These are phyloP conservation scores for Argentina silus DNA, from an alignment of 2,797 vertebrate genomes.

Conservation along the genomic window DNA sequence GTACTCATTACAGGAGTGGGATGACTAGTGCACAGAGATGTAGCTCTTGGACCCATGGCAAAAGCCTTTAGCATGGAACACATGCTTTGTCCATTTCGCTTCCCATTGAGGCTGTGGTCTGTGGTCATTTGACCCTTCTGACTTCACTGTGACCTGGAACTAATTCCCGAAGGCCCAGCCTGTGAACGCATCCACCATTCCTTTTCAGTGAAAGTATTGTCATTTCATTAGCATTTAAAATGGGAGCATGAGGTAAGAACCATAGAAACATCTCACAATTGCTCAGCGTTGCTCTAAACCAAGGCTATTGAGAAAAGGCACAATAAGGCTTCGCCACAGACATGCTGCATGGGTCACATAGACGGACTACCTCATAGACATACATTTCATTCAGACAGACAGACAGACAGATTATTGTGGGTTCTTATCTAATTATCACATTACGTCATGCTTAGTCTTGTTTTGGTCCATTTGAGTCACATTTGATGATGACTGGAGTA, in stretches of 20 bases:
- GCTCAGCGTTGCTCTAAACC: too few species aligned
- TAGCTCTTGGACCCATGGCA: background rate
- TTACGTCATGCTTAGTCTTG: background rate
- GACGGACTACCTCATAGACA: background rate
- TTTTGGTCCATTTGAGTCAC: background rate
- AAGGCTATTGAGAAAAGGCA: slow-evolving; percentile 1
- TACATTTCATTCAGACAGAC: background rate
- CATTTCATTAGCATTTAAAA: slow-evolving; percentile 45
- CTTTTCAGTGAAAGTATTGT: slow-evolving; percentile 31
- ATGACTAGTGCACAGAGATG: background rate
- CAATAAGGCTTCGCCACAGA: slow-evolving; percentile 6
- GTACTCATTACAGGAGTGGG: background rate
- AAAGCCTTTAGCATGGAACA: background rate
- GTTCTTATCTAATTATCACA: background rate
- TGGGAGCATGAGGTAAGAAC: background rate
- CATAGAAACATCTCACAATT: background rate
- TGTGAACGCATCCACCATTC: background rate
- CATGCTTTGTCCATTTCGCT: background rate
- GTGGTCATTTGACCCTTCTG: slow-evolving; percentile 13
- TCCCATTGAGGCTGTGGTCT: background rate
- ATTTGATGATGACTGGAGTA: background rate
- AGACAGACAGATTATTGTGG: background rate
- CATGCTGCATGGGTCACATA: background rate
- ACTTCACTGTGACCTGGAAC: slow-evolving; percentile 39
- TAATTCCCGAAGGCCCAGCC: slow-evolving; percentile 34